Percentiles rank a stretch among this genome's conserved stretches.
phyloP scores from a whole-genome alignment of 2,113 vertebrate species.

The Otus sunia region DNA sequence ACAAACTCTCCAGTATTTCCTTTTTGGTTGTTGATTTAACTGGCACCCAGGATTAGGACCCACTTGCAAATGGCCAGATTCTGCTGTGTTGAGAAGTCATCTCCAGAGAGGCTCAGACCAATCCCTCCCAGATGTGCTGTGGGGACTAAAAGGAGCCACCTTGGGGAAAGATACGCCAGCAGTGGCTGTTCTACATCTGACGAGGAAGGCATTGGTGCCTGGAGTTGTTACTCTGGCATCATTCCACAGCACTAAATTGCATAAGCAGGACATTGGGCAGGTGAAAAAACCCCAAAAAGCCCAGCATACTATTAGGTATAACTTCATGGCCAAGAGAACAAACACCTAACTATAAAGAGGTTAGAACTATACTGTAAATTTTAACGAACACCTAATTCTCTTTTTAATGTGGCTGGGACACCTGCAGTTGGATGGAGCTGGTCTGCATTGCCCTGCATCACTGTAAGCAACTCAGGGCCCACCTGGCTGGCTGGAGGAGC shows the following conservation, averaged over 20 bases:
- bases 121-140: not conserved
- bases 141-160: not conserved
- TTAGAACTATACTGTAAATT: not conserved
- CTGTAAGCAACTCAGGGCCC: not conserved
- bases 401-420: not conserved
- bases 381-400: not conserved
- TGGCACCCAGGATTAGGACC: not conserved
- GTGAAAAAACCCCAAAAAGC: not conserved
- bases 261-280: not conserved
- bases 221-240: not conserved
- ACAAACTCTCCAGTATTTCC: not conserved
- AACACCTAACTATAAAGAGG: not conserved
- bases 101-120: not conserved
- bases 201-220: not conserved
- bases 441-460: not conserved
- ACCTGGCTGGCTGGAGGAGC: not conserved
- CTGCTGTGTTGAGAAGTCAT: not conserved
- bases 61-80: not conserved
- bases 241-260: not conserved
- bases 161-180: not conserved
- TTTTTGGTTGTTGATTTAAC: not conserved
- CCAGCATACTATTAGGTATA: not conserved
- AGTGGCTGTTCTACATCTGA: not conserved
- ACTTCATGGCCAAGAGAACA: not conserved
- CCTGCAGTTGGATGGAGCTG: not conserved